Conservation (phyloP, 1,140 invertebrate species). For the Drosophila pallidifrons region DNA sequence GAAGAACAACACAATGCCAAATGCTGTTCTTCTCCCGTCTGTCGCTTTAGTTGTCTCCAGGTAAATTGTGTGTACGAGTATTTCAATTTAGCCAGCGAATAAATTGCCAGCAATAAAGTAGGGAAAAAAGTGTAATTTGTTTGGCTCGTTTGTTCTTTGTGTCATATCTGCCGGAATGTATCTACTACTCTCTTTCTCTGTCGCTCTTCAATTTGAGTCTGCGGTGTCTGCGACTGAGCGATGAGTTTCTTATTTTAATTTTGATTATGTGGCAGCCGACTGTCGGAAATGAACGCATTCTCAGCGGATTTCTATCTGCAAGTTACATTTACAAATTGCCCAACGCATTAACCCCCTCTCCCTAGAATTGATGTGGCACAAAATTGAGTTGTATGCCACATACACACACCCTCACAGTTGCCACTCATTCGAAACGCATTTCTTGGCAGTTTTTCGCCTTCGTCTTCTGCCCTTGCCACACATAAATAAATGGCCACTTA, state of each 20-base stretch:
- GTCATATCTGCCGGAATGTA: constrained; percentile 78
- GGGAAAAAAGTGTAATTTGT: constrained; percentile 77
- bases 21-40: neutral
- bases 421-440: constrained; percentile 38
- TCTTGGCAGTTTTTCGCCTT: constrained; percentile 26
- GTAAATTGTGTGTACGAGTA: constrained; percentile 75
- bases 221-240: constrained; percentile 68
- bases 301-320: constrained; percentile 64
- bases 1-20: constrained; percentile 8
- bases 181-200: constrained; percentile 21
- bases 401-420: constrained; percentile 16
- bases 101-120: constrained; percentile 78
- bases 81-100: constrained; percentile 78
- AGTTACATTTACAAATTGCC: constrained; percentile 80
- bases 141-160: constrained; percentile 74
- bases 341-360: constrained; percentile 41
- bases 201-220: neutral
- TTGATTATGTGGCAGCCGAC: constrained; percentile 63
- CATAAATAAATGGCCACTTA: constrained; percentile 56
- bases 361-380: constrained; percentile 15
- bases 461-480: constrained; percentile 1
- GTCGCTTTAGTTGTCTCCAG: constrained; percentile 59
- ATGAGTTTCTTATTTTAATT: constrained; percentile 83
- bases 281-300: constrained; percentile 54
- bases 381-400: constrained; percentile 59